Evolutionary conservation across 2,888 invertebrate genomes (phyloP).

Genomic region (Chloroclysta siterata): DNA sequence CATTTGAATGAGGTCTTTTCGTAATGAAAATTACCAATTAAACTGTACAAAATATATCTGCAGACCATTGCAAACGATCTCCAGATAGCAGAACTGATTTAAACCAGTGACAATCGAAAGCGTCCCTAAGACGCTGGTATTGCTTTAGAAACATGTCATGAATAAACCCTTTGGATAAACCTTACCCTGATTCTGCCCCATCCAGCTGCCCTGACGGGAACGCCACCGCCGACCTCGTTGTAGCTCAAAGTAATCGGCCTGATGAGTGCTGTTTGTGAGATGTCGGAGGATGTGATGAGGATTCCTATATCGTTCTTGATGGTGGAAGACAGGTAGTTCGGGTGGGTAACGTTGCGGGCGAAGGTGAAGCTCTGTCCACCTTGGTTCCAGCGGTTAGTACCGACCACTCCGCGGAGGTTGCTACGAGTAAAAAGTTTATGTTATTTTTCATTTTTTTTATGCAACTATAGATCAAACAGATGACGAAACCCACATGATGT

Average conservation of each 20-base stretch:
- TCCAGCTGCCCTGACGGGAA: slow-evolving; percentile 55
- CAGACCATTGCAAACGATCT: too few species aligned
- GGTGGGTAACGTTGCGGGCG: slow-evolving; percentile 62
- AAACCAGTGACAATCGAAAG: too few species aligned
- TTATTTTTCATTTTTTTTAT: not conserved
- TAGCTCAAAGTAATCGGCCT: slow-evolving; percentile 46
- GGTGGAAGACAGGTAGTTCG: slow-evolving; percentile 52
- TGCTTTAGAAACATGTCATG: too few species aligned
- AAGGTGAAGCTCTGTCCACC: slow-evolving; percentile 58
- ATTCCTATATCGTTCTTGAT: slow-evolving; percentile 70
- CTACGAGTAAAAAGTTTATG: slow-evolving; percentile 12
- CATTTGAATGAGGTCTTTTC: too few species aligned
- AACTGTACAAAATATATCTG: too few species aligned
- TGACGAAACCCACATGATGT: too few species aligned
- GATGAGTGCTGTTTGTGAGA: slow-evolving; percentile 41
- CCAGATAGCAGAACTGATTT: too few species aligned
- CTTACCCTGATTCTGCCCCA: slow-evolving; percentile 67
- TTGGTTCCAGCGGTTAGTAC: slow-evolving; percentile 51
- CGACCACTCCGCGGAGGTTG: slow-evolving; percentile 34
- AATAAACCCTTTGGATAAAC: slow-evolving; percentile 7
- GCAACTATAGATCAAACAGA: too few species aligned
- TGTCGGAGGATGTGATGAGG: slow-evolving; percentile 48
- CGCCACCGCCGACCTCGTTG: slow-evolving; percentile 42
- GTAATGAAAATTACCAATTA: too few species aligned
- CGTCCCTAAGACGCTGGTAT: too few species aligned